These are phyloP conservation scores for Trypoxylon attenuatum DNA, from an alignment of 2,888 invertebrate species.

Conservation along the genomic window DNA sequence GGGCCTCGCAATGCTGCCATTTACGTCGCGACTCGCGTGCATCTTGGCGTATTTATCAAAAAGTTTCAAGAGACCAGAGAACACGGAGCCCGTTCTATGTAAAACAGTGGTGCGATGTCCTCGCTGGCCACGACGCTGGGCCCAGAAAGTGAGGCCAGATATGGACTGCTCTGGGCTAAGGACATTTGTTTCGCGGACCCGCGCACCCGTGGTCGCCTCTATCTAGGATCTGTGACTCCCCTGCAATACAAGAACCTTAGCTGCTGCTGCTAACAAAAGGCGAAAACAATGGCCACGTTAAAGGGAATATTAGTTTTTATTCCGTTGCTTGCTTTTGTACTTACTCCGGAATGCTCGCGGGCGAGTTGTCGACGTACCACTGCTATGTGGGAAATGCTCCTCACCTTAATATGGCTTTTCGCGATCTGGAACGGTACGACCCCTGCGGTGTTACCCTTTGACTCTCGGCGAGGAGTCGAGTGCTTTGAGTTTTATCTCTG, in stretches of 20 bases:
- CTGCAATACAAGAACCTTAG: too few species aligned
- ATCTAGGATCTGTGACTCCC: slow-evolving; percentile 50
- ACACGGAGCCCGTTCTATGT: slow-evolving; percentile 21
- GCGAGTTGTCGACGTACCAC: too few species aligned
- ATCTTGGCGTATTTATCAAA: slow-evolving; percentile 52
- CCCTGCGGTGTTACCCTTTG: too few species aligned
- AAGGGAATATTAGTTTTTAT: slow-evolving; percentile 55
- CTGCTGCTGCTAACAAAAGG: slow-evolving; percentile 22
- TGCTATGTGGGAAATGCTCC: not conserved
- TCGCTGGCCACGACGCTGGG: not conserved
- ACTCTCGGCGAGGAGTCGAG: too few species aligned
- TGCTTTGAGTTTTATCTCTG: too few species aligned
- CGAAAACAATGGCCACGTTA: slow-evolving; percentile 53
- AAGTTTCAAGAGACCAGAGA: slow-evolving; percentile 29
- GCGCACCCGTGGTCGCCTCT: slow-evolving; percentile 27
- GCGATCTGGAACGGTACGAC: too few species aligned
- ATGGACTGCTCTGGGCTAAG: not conserved
- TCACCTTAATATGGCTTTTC: not conserved
- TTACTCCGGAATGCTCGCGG: slow-evolving; percentile 11
- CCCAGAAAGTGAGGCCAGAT: not conserved
- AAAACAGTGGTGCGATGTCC: slow-evolving; percentile 7
- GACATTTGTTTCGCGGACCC: slow-evolving; percentile 41
- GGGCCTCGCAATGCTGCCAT: slow-evolving; percentile 41
- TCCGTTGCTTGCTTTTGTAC: slow-evolving; percentile 26
- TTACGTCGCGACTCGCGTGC: slow-evolving; percentile 41